phyloP scores from a whole-genome alignment of 1,140 invertebrate species.

The Ptiloglossa arizonensis region DNA sequence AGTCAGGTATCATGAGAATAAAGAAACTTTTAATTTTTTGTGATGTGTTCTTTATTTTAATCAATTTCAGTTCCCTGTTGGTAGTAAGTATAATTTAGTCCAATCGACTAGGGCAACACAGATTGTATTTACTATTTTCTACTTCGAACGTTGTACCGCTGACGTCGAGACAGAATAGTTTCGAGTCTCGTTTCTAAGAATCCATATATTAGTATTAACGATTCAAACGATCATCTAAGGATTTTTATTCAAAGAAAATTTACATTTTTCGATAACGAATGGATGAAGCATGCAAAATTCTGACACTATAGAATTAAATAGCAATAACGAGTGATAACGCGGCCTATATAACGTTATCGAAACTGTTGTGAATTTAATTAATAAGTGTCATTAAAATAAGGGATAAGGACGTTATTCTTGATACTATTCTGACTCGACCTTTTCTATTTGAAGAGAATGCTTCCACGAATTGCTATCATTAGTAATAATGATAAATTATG shows the following conservation, averaged over 20 bases:
- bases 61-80: background rate
- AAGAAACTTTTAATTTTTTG: constrained; percentile 11
- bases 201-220: background rate
- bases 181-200: background rate
- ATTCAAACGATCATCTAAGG: too few relatives aligned
- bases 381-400: background rate
- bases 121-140: constrained; percentile 33
- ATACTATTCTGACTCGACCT: constrained; percentile 6
- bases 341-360: background rate
- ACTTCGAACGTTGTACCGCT: background rate
- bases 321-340: background rate
- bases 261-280: too few relatives aligned
- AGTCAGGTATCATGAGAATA: background rate
- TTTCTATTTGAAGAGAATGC: background rate
- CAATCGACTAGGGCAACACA: background rate
- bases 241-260: too few relatives aligned
- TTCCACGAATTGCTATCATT: constrained; percentile 24
- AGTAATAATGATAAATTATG: constrained; percentile 40
- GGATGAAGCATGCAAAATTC: too few relatives aligned
- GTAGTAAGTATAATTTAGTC: background rate
- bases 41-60: background rate
- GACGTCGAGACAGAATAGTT: background rate
- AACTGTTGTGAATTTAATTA: background rate
- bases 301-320: background rate
- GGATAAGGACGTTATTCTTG: background rate